Evolutionary conservation across 2,888 invertebrate species (phyloP).

Genomic region (Agonopterix subpropinquella): DNA sequence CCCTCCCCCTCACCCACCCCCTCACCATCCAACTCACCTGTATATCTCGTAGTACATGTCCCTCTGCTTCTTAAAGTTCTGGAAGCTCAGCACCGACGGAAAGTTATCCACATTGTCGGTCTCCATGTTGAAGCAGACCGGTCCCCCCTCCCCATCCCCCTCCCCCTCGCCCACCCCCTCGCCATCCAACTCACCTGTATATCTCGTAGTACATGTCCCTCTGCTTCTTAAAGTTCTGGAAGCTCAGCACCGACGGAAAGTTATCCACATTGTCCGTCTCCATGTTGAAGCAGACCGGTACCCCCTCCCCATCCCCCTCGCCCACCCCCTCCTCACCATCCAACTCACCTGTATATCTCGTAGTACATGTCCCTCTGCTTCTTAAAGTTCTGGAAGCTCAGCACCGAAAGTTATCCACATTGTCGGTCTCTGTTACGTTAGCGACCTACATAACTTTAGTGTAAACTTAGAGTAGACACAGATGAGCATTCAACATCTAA

Average conservation of each 20-base stretch:
- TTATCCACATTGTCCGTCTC: constrained; percentile 91
- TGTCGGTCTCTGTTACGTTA: no score
- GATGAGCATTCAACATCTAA: no score
- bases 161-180: constrained; percentile 18
- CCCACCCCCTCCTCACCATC: no score
- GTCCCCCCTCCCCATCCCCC: constrained; percentile 61
- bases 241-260: constrained; percentile 83
- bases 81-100: constrained; percentile 81
- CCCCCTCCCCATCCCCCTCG: constrained; percentile 46
- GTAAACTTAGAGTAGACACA: no score
- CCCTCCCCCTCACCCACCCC: no score
- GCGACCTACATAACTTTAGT: no score
- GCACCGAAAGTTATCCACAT: constrained; percentile 84
- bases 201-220: constrained; percentile 91
- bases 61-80: constrained; percentile 87
- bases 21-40: no score
- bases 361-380: no score
- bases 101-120: constrained; percentile 91
- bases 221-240: constrained; percentile 88
- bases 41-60: no score
- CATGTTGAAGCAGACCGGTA: constrained; percentile 88
- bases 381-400: constrained; percentile 85
- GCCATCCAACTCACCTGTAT: constrained; percentile 76
- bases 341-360: no score
- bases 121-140: constrained; percentile 89